Base-by-base conservation (phyloP, 2,888 invertebrate species). In the Gymnoscelis rufifasciata region DNA sequence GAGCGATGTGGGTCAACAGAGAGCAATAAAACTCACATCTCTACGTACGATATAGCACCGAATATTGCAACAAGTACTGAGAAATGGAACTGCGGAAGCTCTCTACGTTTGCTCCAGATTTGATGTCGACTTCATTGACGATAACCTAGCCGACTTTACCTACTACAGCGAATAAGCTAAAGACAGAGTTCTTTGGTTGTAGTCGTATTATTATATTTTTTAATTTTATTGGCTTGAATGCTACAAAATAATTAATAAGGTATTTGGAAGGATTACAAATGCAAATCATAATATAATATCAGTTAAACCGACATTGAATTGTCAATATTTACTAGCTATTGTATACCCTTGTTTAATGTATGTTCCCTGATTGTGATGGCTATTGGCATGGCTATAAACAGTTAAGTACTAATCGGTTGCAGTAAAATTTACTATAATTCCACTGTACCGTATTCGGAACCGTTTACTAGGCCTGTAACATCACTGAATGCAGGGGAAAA, bases 1-100 rank as follows among this genome's bases (percentile, higher is more conserved):
- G 54, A 56, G 54, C 44, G 53, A 71, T 64, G 60, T 69, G 57
- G 72, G 71, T 70, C 71, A 19, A 71, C 54, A 55, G 54, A 55
- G 54, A 53, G 52, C 54, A 64, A 59, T 64, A 61, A 57, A 63
- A 54, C 56, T 51, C 15, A 48, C 47, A 38, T 41, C 36, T 35
- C 31, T 47, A 43, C 37, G 43, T 38, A 37, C 37, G 51, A 43
- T 40, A 38, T 29, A 28, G 44, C 51, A 35, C 19, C 35, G 10
- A 38, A 47, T 48, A 47, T 49, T 48, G 49, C 38, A 14, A 14
- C 31, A 33, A 15, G 35, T 35, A 35, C 10, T 47, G 41, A 40
- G 38, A 38, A 50, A 38, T 49, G 37, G 45, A 49, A 37, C 43
- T 23, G 40, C 26, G 26, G 37, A 26, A 26, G 26, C 37, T 26